Conservation (phyloP, 2,888 invertebrate species). For the Agapostemon virescens region DNA sequence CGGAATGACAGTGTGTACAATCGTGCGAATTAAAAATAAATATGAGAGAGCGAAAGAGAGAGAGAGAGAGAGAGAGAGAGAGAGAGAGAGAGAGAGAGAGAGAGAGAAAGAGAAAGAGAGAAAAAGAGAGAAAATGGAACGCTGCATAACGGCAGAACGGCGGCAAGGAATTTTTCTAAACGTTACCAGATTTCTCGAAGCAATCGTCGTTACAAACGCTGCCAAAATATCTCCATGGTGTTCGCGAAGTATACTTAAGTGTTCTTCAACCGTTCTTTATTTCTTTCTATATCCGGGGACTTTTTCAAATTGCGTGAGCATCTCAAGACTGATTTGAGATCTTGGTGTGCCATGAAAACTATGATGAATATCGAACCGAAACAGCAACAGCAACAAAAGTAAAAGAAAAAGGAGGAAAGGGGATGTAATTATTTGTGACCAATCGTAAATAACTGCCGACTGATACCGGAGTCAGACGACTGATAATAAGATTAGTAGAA, state of each 20-base stretch:
- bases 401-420: background rate
- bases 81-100: background rate
- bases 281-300: conserved; percentile 14
- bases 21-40: too few relatives aligned
- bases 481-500: conserved; percentile 47
- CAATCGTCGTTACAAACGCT: conserved; percentile 56
- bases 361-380: conserved; percentile 30
- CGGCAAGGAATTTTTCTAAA: conserved; percentile 42
- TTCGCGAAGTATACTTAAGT: conserved; percentile 29
- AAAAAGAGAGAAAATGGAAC: background rate
- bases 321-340: conserved; percentile 45
- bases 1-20: background rate
- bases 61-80: background rate
- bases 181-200: conserved; percentile 46
- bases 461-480: conserved; percentile 48
- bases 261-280: conserved; percentile 24
- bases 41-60: too few relatives aligned
- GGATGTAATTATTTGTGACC: conserved; percentile 52
- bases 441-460: conserved; percentile 64
- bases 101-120: background rate
- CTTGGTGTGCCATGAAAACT: conserved; percentile 70
- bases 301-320: conserved; percentile 36
- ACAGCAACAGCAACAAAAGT: background rate
- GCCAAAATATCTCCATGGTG: conserved; percentile 47
- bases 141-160: conserved; percentile 26